Conservation (phyloP, 2,888 invertebrate species). For the Litoditis marina region DNA sequence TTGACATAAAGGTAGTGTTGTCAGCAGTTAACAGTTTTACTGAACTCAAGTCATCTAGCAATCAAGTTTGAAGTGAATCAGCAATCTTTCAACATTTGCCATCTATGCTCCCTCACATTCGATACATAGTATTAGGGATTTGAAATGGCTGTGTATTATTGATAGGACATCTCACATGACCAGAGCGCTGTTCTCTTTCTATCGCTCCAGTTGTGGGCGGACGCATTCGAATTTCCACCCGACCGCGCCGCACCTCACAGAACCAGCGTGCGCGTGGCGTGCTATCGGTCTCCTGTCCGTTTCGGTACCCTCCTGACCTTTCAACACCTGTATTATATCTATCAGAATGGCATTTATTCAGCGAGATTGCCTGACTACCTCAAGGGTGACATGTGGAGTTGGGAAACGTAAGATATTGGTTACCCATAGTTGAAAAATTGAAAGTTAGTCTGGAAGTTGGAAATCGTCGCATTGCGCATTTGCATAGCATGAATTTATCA, state of each 20-base stretch:
- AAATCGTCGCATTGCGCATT: neutral
- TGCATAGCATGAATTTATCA: no score
- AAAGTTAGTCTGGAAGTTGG: neutral
- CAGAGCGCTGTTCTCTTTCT: neutral
- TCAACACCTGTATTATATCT: no score
- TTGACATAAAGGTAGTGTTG: no score
- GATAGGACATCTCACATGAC: no score
- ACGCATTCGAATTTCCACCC: conserved; percentile 1
- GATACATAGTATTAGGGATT: no score
- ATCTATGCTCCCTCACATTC: no score
- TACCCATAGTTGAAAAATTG: neutral
- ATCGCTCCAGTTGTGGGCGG: neutral
- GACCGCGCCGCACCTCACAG: conserved; percentile 4
- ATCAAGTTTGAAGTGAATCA: no score
- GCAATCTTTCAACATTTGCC: no score
- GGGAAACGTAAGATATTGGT: neutral
- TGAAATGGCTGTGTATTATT: no score
- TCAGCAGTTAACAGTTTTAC: no score
- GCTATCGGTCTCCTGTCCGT: conserved; percentile 1
- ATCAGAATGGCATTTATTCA: no score
- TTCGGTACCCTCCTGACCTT: neutral
- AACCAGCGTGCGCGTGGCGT: conserved; percentile 2
- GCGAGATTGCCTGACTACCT: neutral
- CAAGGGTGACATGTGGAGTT: neutral
- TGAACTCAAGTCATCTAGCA: no score